Percentiles rank a stretch among this genome's conserved stretches.
These are phyloP conservation scores for Cuculus canorus DNA, from an alignment of 2,797 vertebrate genomes.

Conservation along the genomic window DNA sequence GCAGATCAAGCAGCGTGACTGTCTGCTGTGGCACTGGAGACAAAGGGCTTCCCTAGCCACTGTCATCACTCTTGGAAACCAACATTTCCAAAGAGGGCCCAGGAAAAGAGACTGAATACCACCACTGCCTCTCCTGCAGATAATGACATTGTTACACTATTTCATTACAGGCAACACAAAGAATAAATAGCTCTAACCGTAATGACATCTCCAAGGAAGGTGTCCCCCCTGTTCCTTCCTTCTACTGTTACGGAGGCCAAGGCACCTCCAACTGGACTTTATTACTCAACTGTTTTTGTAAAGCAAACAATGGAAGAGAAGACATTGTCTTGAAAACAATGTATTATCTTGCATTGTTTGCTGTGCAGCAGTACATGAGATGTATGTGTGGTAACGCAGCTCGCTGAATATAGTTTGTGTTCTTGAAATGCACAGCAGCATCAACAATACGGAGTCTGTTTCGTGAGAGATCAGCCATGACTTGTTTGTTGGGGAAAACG, in stretches of 20 bases:
- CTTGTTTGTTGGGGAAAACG: background rate
- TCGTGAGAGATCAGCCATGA: background rate
- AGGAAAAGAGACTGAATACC: slow-evolving; percentile 17
- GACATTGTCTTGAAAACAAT: background rate
- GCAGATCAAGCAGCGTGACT: slow-evolving; percentile 14
- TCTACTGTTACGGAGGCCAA: background rate
- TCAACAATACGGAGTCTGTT: background rate
- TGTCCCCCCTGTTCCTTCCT: background rate
- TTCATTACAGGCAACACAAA: background rate
- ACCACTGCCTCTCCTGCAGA: background rate
- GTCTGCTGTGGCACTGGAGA: slow-evolving; percentile 1
- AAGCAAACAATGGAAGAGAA: slow-evolving; percentile 22
- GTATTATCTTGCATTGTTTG: background rate
- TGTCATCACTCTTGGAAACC: slow-evolving; percentile 40
- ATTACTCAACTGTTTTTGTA: background rate
- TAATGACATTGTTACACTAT: background rate
- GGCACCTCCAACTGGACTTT: slow-evolving; percentile 22
- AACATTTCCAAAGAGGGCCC: background rate
- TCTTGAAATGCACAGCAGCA: background rate
- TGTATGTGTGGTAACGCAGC: fast-evolving
- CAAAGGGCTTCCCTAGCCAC: slow-evolving; percentile 35
- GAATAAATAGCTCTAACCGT: slow-evolving; percentile 17
- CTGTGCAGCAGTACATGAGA: background rate
- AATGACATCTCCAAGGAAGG: background rate
- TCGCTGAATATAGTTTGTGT: background rate